These are phyloP conservation scores for Mizuhopecten yessoensis DNA, from an alignment of 1,140 invertebrate species.

Conservation along the genomic window DNA sequence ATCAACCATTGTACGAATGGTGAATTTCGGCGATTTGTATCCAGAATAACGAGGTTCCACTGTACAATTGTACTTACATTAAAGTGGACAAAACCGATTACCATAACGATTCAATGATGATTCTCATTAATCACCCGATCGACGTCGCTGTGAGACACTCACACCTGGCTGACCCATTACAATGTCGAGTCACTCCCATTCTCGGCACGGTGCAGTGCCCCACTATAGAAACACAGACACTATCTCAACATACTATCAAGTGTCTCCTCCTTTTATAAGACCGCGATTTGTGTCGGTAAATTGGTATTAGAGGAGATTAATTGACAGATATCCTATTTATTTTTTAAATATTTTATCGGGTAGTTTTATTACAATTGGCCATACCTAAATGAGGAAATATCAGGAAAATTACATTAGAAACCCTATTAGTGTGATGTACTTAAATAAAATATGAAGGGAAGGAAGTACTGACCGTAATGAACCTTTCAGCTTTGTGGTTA, in stretches of 20 bases:
- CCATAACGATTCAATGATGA: too few species aligned
- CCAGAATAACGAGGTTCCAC: too few species aligned
- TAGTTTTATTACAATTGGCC: neutral
- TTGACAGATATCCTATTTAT: neutral
- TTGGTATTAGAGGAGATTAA: neutral
- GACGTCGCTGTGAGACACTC: neutral
- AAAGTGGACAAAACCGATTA: too few species aligned
- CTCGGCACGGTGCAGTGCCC: neutral
- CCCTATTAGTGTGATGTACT: neutral
- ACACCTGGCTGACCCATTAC: neutral
- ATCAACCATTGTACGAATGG: too few species aligned
- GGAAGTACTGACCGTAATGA: neutral
- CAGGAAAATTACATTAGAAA: constrained; percentile 16
- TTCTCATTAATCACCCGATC: neutral
- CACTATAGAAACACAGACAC: neutral
- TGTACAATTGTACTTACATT: too few species aligned
- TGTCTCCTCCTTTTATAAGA: neutral
- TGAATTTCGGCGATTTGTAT: too few species aligned
- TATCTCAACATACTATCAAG: neutral
- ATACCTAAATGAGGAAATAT: neutral
- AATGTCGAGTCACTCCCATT: neutral
- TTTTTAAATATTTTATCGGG: constrained; percentile 12
- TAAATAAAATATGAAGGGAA: neutral
- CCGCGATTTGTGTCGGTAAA: neutral
- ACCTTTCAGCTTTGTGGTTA: neutral